These are phyloP conservation scores for Martes martes DNA, from an alignment of 2,113 vertebrate genomes.

Conservation along the genomic window DNA sequence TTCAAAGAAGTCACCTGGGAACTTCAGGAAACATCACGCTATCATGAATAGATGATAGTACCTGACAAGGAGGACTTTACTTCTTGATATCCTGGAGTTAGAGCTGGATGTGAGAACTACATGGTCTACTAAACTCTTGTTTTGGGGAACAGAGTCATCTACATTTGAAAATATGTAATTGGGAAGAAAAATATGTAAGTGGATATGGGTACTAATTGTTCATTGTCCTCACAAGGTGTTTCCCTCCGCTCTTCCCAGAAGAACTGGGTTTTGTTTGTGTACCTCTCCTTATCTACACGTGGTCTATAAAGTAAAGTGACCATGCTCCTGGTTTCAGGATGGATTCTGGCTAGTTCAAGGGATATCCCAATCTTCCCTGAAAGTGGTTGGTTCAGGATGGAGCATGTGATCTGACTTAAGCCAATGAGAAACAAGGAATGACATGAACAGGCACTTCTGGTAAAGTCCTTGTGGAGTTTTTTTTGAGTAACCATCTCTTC, in stretches of 20 bases:
- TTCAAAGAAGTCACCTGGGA: neutral
- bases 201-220: neutral
- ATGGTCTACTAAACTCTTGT: neutral
- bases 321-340: neutral
- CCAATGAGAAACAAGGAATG: neutral
- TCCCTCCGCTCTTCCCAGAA: accelerated
- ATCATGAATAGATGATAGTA: neutral
- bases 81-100: neutral
- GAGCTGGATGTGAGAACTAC: neutral
- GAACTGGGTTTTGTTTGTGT: neutral
- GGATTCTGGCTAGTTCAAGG: neutral
- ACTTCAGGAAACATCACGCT: too few relatives aligned
- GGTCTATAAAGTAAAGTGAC: neutral
- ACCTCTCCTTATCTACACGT: neutral
- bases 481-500: neutral
- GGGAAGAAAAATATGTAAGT: neutral
- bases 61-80: accelerated
- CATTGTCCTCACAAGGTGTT: neutral
- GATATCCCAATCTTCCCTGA: neutral
- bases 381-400: neutral
- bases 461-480: neutral
- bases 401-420: neutral
- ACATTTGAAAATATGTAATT: neutral
- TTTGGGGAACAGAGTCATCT: neutral
- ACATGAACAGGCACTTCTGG: neutral